Conservation (phyloP, 2,113 vertebrate species). For the Crotalus tigris region DNA sequence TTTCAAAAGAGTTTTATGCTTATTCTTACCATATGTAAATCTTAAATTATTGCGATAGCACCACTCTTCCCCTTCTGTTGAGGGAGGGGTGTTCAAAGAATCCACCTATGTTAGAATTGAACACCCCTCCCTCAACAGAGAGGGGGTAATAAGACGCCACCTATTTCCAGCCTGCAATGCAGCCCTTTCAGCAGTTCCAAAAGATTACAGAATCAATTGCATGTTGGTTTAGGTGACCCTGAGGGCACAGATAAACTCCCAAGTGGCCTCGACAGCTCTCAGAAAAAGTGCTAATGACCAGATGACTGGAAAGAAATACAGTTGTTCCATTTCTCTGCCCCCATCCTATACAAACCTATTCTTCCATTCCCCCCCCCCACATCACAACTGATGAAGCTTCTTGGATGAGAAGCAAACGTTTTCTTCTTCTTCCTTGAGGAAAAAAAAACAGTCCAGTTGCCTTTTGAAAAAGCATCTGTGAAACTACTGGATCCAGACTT, state of each 20-base stretch:
- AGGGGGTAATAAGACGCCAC: neutral
- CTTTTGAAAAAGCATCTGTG: neutral
- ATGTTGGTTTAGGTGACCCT: neutral
- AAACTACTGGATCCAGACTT: neutral
- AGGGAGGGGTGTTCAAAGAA: neutral
- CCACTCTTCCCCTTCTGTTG: neutral
- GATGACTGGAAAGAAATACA: neutral
- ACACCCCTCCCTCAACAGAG: neutral
- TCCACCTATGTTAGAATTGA: neutral
- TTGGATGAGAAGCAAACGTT: neutral
- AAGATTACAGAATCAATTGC: neutral
- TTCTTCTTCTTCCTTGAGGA: neutral
- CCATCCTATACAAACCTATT: neutral
- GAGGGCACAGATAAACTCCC: neutral
- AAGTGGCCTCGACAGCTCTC: neutral
- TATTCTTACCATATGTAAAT: neutral
- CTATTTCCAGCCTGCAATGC: no score
- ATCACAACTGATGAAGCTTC: neutral
- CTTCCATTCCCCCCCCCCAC: neutral
- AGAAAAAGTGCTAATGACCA: neutral
- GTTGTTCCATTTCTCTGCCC: neutral
- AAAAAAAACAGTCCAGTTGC: neutral
- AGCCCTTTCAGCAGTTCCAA: neutral
- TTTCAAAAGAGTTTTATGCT: neutral
- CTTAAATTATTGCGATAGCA: neutral